Evolutionary conservation across 2,797 vertebrate species (phyloP), one percentile per base, ranked within the genome.

Genomic region (Scarus forsteni): DNA sequence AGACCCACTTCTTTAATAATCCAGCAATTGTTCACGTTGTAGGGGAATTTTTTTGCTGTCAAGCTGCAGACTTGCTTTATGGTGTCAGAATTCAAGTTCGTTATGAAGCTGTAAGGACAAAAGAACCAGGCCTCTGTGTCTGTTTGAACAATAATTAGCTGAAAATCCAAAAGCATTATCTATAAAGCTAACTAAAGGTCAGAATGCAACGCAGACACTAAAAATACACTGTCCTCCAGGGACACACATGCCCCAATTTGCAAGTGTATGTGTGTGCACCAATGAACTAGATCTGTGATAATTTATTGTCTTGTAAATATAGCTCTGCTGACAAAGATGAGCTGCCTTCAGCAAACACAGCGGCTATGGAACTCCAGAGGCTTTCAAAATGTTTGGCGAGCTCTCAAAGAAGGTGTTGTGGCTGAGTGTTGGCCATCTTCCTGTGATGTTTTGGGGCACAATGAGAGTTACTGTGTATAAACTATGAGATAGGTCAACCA

Each of bases 301-400:
- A 93, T 93, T 93, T 93, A 93, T 92, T 90, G 82, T 92, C 85
- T 75, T 83, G 77, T 92, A 93, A 93, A 92, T 92, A 87, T 93
- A 93, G 93, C 88, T 89, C 75, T 79, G 87, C 77, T 59, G 80
- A 88, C 88, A 91, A 84, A 82, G 86, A 88, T 75, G 60, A 79
- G 85, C 70, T 73, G 54, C 81, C 77, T 76, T 75, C 79, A 87
- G 89, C 79, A 88, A 88, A 90, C 85, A 83, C 68, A 79, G 75
- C 54, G 36, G 67, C 34, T 14, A 58, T 88, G 84, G 75, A 80
- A 84, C 81, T 77, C 69, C 81, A 80, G 48, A 84, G 58, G 71
- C 82, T 48, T 81, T 65, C 63, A 57, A 85, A 85, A 80, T 15
- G 44, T 81, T 66, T 84, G 76, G 78, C 80, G 6, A 39, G 56